Percentiles rank a stretch among this genome's conserved stretches.
Conservation (phyloP, 1,140 invertebrate genomes). For the Apolygus lucorum region DNA sequence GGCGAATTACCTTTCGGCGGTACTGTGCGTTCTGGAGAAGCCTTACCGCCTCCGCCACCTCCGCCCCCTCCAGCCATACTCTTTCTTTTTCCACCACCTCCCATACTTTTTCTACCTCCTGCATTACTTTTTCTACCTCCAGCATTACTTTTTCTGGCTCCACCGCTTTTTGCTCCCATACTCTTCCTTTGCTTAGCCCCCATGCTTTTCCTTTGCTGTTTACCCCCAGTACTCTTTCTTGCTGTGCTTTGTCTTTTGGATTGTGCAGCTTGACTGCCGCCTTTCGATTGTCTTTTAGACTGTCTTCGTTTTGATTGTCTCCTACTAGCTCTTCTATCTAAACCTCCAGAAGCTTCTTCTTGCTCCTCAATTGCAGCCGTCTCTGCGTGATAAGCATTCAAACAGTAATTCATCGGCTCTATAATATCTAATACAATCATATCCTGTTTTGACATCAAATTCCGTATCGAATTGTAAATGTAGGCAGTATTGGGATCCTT, state of each 20-base stretch:
- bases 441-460: constrained; percentile 42
- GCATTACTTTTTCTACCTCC: not conserved
- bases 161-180: not conserved
- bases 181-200: not conserved
- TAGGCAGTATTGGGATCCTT: constrained; percentile 35
- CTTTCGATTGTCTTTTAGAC: not conserved
- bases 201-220: not conserved
- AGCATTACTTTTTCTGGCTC: not conserved
- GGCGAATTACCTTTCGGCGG: not conserved
- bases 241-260: not conserved
- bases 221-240: not conserved
- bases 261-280: not conserved
- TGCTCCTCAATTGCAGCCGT: not conserved
- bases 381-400: constrained; percentile 31
- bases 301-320: not conserved
- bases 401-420: constrained; percentile 47
- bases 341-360: not conserved
- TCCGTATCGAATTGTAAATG: constrained; percentile 34
- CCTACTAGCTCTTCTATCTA: not conserved
- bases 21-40: constrained; percentile 22
- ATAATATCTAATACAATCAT: constrained; percentile 46
- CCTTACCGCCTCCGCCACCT: not conserved
- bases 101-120: constrained; percentile 19
- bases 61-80: constrained; percentile 8
- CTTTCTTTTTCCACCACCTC: not conserved